These are phyloP conservation scores for Malachius bipustulatus DNA, from an alignment of 2,888 invertebrate genomes.

Conservation along the genomic window DNA sequence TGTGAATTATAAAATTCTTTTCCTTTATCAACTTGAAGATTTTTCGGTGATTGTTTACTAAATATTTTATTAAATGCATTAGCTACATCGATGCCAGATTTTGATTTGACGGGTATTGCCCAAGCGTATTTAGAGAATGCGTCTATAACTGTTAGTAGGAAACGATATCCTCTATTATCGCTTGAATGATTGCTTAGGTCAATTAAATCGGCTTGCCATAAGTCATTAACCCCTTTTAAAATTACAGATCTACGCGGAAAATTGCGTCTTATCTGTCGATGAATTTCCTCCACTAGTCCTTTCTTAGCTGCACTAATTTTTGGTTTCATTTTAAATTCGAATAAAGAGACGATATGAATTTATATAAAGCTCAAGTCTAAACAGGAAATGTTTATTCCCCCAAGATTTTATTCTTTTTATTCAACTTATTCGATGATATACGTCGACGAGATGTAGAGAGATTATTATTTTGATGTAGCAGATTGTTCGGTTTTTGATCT, in stretches of 20 bases:
- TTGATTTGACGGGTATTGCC: slow-evolving; percentile 25
- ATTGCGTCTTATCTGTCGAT: slow-evolving; percentile 30
- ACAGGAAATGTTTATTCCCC: too few relatives aligned
- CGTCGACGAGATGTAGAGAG: too few relatives aligned
- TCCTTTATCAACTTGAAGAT: slow-evolving; percentile 19
- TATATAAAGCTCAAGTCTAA: too few relatives aligned
- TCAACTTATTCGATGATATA: too few relatives aligned
- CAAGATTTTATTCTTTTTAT: too few relatives aligned
- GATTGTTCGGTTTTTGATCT: too few relatives aligned
- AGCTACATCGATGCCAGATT: slow-evolving; percentile 23
- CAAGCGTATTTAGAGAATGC: slow-evolving; percentile 31
- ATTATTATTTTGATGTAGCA: too few relatives aligned
- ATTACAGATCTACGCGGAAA: slow-evolving; percentile 28
- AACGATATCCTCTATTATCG: slow-evolving; percentile 25
- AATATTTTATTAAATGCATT: slow-evolving; percentile 12
- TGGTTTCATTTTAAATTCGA: too few relatives aligned
- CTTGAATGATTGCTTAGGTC: slow-evolving; percentile 25
- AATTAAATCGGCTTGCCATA: slow-evolving; percentile 34
- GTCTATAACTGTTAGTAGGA: slow-evolving; percentile 28
- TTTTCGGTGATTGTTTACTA: slow-evolving; percentile 12
- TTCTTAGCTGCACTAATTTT: too few relatives aligned
- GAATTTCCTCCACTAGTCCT: slow-evolving; percentile 24
- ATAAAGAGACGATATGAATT: too few relatives aligned
- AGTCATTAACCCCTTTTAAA: slow-evolving; percentile 30
- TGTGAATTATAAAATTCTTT: slow-evolving; percentile 23